phyloP scores from a whole-genome alignment of 2,888 invertebrate species.

The Megamerina dolium region DNA sequence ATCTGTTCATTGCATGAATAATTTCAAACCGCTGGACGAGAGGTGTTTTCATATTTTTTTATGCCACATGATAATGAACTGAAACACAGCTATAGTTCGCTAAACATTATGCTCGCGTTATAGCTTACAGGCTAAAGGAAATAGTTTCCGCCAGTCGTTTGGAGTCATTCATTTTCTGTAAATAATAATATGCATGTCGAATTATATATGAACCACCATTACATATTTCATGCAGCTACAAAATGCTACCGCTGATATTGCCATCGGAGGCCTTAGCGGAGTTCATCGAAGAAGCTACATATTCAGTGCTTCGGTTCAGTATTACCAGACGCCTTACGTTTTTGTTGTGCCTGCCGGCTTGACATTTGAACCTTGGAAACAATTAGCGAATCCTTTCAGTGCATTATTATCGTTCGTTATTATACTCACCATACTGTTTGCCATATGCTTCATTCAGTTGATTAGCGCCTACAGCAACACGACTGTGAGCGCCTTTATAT shows the following conservation, averaged over 20 bases:
- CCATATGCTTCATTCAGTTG: slow-evolving; percentile 10
- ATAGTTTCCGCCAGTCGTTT: too few species aligned
- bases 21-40: too few species aligned
- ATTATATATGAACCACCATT: too few species aligned
- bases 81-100: too few species aligned
- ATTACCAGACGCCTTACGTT: slow-evolving; percentile 29
- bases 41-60: too few species aligned
- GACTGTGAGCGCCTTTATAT: slow-evolving; percentile 13
- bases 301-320: slow-evolving; percentile 28
- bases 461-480: background rate
- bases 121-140: too few species aligned
- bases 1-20: too few species aligned
- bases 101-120: too few species aligned
- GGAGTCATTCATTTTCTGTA: too few species aligned
- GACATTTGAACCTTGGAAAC: slow-evolving; percentile 22
- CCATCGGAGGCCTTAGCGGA: slow-evolving; percentile 35
- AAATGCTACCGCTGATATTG: slow-evolving; percentile 25
- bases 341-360: slow-evolving; percentile 29
- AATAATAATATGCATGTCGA: too few species aligned
- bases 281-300: slow-evolving; percentile 21
- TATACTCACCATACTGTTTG: slow-evolving; percentile 8
- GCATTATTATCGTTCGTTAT: slow-evolving; percentile 26
- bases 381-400: slow-evolving; percentile 29
- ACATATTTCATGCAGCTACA: slow-evolving; percentile 30
- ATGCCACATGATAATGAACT: too few species aligned